These are phyloP conservation scores for Zaprionus kolodkinae DNA, from an alignment of 1,140 invertebrate species.

Conservation along the genomic window DNA sequence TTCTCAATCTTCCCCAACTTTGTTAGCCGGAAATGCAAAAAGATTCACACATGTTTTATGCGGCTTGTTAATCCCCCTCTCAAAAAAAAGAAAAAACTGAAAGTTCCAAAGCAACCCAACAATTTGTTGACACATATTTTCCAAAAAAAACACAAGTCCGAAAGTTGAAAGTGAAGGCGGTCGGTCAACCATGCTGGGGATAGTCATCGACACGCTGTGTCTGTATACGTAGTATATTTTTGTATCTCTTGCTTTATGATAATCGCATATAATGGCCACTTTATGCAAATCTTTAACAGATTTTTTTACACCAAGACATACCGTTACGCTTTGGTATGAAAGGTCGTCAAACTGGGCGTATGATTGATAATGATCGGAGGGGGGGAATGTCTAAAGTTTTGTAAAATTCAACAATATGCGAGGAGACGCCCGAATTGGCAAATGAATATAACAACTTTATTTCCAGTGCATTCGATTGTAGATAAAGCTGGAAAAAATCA, in stretches of 20 bases:
- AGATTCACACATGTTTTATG: conserved; percentile 33
- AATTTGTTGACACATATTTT: conserved; percentile 46
- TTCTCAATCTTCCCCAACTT: conserved; percentile 26
- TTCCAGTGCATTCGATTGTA: too few relatives aligned
- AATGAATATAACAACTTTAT: background rate
- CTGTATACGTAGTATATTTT: too few relatives aligned
- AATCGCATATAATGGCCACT: conserved; percentile 66
- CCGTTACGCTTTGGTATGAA: conserved; percentile 29
- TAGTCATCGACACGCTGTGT: conserved; percentile 10
- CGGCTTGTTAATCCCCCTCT: background rate
- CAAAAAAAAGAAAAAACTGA: background rate
- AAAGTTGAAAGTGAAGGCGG: conserved; percentile 65
- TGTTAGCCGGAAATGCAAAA: conserved; percentile 37
- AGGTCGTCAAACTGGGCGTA: conserved; percentile 17
- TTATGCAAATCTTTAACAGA: conserved; percentile 63
- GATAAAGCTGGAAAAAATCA: too few relatives aligned
- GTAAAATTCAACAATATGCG: conserved; percentile 22
- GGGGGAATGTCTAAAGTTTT: conserved; percentile 10
- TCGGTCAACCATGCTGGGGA: conserved; percentile 23
- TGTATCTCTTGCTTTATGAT: conserved; percentile 48
- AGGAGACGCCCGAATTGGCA: conserved; percentile 1
- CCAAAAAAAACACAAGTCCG: conserved; percentile 12
- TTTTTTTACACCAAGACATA: conserved; percentile 9
- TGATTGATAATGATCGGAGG: background rate
- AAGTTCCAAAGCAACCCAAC: conserved; percentile 5